Percentiles rank a stretch among this genome's conserved stretches.
Conservation (phyloP, 2,888 invertebrate genomes). For the Hetaerina titia region DNA sequence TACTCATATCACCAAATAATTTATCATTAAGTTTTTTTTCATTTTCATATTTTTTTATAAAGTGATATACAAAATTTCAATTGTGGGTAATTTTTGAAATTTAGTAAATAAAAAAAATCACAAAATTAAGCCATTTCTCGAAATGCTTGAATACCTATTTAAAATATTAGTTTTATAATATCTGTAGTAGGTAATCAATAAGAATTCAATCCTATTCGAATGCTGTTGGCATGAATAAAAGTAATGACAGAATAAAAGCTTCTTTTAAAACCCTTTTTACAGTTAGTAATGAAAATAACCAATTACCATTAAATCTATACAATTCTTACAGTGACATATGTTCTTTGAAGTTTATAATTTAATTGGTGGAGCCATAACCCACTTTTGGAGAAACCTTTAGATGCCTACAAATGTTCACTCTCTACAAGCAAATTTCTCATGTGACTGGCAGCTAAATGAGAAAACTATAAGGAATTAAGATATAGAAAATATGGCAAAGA, state of each 20-base stretch:
- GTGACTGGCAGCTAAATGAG: background rate
- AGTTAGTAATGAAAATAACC: background rate
- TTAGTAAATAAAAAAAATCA: background rate
- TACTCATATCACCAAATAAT: background rate
- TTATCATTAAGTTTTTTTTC: background rate
- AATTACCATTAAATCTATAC: background rate
- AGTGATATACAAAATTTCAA: background rate
- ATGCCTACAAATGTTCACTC: background rate
- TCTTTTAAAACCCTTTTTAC: background rate
- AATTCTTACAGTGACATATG: background rate
- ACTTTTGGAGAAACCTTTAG: background rate
- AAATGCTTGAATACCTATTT: background rate
- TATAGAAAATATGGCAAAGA: background rate
- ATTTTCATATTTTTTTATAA: slow-evolving; percentile 5
- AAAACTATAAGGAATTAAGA: background rate
- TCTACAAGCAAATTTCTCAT: background rate
- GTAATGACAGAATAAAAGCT: background rate
- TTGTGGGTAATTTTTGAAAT: background rate
- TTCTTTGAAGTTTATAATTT: background rate
- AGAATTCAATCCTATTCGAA: background rate
- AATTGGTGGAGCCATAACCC: background rate
- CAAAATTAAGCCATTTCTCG: background rate
- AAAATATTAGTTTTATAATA: background rate
- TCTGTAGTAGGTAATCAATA: background rate
- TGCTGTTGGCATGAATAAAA: background rate